These are phyloP conservation scores for Fukomys damarensis DNA, from an alignment of 2,113 vertebrate genomes.

Conservation along the genomic window DNA sequence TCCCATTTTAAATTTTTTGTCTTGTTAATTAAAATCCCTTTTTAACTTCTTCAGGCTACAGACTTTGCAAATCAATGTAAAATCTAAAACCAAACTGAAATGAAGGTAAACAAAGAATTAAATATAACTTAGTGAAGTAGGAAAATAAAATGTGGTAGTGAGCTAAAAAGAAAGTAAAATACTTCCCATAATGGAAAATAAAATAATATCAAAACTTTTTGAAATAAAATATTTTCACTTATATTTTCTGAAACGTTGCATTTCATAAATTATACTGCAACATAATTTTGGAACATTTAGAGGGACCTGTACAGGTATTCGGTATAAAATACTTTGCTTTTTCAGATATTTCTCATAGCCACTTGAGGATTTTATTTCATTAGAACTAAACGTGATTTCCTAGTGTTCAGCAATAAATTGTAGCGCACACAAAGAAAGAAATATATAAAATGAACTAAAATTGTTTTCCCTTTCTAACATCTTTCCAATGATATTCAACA, in stretches of 20 bases:
- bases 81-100: conserved; percentile 33
- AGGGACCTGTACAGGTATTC: not conserved
- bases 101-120: not conserved
- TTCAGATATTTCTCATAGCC: conserved; percentile 21
- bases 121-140: not conserved
- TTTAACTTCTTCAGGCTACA: not conserved
- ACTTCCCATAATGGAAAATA: not conserved
- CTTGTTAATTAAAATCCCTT: not conserved
- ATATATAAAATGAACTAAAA: not conserved
- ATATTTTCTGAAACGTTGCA: not conserved
- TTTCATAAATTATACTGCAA: not conserved
- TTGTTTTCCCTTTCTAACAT: not conserved
- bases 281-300: conserved; percentile 23
- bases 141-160: not conserved
- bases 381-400: not conserved
- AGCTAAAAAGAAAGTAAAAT: not conserved
- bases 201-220: not conserved
- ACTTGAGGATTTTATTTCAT: conserved; percentile 22
- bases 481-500: not conserved
- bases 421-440: not conserved
- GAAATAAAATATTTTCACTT: not conserved
- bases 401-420: not conserved
- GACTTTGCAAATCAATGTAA: not conserved
- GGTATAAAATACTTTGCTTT: conserved; percentile 29
- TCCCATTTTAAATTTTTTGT: not conserved